phyloP scores from a whole-genome alignment of 2,797 vertebrate species.

The Melopsittacus undulatus region DNA sequence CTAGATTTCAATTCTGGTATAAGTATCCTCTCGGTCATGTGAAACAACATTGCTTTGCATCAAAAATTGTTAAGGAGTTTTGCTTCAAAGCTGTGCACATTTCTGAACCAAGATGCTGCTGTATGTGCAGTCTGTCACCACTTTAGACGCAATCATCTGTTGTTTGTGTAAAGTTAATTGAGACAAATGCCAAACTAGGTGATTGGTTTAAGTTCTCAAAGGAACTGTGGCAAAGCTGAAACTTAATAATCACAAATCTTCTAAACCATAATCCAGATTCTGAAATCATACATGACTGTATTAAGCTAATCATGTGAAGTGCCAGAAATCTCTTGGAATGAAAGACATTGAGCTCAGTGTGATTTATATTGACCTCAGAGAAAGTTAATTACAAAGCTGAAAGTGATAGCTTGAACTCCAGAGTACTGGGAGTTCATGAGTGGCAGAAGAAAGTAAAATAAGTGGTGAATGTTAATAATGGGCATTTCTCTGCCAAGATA shows the following conservation, averaged over 20 bases:
- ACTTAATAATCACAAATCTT: background rate
- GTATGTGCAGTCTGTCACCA: background rate
- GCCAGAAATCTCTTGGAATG: background rate
- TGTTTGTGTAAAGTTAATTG: background rate
- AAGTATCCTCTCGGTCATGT: background rate
- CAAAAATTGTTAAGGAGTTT: background rate
- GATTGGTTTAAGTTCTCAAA: background rate
- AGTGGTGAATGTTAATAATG: background rate
- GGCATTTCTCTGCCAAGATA: background rate
- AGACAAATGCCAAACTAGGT: background rate
- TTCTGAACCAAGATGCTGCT: background rate
- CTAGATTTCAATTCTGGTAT: background rate
- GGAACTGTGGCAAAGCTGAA: background rate
- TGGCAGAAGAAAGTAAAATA: background rate
- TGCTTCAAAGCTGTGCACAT: background rate
- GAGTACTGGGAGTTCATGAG: background rate
- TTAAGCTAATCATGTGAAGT: too few relatives aligned
- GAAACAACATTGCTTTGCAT: background rate
- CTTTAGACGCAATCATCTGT: background rate
- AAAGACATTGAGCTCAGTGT: background rate
- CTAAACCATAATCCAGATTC: background rate
- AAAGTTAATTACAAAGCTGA: background rate
- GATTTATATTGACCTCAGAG: background rate
- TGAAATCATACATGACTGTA: background rate
- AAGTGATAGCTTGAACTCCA: background rate